These are phyloP conservation scores for Pedicia rivosa DNA, from an alignment of 2,888 invertebrate genomes.

Conservation along the genomic window DNA sequence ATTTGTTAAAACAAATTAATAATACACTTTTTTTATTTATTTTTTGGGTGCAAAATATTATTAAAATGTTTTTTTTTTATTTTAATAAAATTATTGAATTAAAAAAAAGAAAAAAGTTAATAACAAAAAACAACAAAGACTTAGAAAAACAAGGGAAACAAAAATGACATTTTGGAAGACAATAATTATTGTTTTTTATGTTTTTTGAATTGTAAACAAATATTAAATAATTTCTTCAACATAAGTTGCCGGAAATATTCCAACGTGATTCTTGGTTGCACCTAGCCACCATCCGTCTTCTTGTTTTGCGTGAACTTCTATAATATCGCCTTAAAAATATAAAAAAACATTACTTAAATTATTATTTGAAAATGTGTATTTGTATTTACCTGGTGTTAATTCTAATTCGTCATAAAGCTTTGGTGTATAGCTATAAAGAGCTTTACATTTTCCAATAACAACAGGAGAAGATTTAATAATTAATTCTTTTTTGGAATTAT, in stretches of 20 bases:
- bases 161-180: too few relatives aligned
- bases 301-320: conserved; percentile 78
- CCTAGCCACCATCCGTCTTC: conserved; percentile 94
- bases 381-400: conserved; percentile 41
- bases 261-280: conserved; percentile 66
- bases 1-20: neutral
- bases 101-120: neutral
- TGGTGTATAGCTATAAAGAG: conserved; percentile 75
- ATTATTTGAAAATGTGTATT: neutral
- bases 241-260: conserved; percentile 89
- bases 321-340: conserved; percentile 55
- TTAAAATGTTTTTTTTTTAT: too few relatives aligned
- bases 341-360: neutral
- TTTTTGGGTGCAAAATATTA: too few relatives aligned
- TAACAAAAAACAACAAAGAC: too few relatives aligned
- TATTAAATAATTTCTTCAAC: conserved; percentile 55
- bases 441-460: conserved; percentile 58
- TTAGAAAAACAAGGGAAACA: too few relatives aligned
- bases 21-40: neutral
- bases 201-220: neutral
- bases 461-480: conserved; percentile 18
- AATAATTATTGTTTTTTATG: too few relatives aligned
- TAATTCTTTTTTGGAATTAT: conserved; percentile 15
- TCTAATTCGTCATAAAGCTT: conserved; percentile 76
- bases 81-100: too few relatives aligned